Percentiles rank a stretch among this genome's conserved stretches.
These are phyloP conservation scores for Drosophila yakuba DNA, from an alignment of 1,140 invertebrate species.

Conservation along the genomic window DNA sequence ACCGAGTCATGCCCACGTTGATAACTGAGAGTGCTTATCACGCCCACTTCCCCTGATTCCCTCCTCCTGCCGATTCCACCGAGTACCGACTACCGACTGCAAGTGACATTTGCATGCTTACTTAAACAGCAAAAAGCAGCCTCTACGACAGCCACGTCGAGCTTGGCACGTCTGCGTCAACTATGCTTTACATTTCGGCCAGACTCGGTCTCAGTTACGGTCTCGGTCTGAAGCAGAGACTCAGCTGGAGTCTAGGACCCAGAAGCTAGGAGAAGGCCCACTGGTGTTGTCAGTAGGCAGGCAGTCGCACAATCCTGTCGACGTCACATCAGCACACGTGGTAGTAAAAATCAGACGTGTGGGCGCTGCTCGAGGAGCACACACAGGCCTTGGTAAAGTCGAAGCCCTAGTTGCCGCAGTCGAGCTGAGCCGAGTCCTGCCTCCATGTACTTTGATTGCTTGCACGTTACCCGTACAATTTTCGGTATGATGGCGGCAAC, in stretches of 20 bases:
- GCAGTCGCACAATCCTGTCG: constrained; percentile 56
- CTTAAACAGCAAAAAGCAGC: constrained; percentile 79
- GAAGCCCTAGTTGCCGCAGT: constrained; percentile 6
- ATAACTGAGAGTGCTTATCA: constrained; percentile 80
- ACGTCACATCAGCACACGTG: constrained; percentile 79
- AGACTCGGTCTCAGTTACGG: constrained; percentile 3
- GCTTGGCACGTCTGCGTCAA: constrained; percentile 70
- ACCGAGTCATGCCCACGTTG: constrained; percentile 53
- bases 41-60: constrained; percentile 11
- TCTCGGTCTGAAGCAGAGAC: not conserved
- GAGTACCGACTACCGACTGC: constrained; percentile 37
- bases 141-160: constrained; percentile 18
- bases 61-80: not conserved
- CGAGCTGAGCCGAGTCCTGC: constrained; percentile 21
- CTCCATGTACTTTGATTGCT: constrained; percentile 78
- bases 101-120: constrained; percentile 83
- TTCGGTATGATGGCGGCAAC: constrained; percentile 82
- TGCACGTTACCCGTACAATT: constrained; percentile 83
- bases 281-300: constrained; percentile 58
- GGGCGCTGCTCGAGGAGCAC: constrained; percentile 23
- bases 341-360: constrained; percentile 82
- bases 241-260: constrained; percentile 4
- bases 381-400: constrained; percentile 3
- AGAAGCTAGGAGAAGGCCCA: constrained; percentile 15
- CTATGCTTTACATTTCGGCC: constrained; percentile 43